Evolutionary conservation across 2,888 invertebrate genomes (phyloP).

Genomic region (Agonopterix heracliana): DNA sequence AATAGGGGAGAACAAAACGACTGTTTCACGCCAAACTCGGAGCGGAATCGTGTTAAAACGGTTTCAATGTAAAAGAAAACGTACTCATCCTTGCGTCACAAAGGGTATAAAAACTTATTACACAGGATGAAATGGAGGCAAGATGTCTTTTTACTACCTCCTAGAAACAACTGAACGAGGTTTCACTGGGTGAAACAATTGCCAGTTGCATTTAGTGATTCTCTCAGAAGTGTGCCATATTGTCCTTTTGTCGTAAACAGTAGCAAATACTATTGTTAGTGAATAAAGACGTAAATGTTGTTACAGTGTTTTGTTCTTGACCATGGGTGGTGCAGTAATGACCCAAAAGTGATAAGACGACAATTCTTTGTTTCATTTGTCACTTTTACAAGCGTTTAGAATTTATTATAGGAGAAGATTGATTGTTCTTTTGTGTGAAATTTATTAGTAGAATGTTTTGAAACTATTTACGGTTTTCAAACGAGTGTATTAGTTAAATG

Average conservation of each 20-base stretch:
- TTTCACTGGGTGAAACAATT: conserved; percentile 47
- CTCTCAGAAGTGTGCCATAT: conserved; percentile 33
- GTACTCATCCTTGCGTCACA: conserved; percentile 35
- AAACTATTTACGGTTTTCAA: not conserved
- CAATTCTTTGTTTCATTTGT: conserved; percentile 23
- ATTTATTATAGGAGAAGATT: conserved; percentile 19
- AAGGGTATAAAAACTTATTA: conserved; percentile 48
- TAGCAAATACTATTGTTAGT: conserved; percentile 41
- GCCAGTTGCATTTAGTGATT: conserved; percentile 30
- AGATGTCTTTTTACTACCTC: conserved; percentile 35
- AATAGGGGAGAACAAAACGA: conserved; percentile 18
- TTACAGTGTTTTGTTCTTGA: not conserved
- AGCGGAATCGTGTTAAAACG: conserved; percentile 25
- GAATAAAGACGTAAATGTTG: conserved; percentile 23
- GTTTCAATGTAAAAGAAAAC: conserved; percentile 30
- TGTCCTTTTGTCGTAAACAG: conserved; percentile 33
- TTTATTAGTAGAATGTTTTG: not conserved
- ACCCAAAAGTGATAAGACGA: conserved; percentile 37
- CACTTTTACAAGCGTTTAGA: conserved; percentile 14
- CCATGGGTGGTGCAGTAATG: conserved; percentile 19
- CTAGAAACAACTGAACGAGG: conserved; percentile 31
- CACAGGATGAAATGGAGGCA: conserved; percentile 25
- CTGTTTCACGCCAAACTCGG: conserved; percentile 26
- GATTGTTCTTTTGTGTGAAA: conserved; percentile 12
- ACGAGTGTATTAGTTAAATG: no score